Base-by-base conservation (phyloP, 2,888 invertebrate genomes). In the Tridacna crocea region DNA sequence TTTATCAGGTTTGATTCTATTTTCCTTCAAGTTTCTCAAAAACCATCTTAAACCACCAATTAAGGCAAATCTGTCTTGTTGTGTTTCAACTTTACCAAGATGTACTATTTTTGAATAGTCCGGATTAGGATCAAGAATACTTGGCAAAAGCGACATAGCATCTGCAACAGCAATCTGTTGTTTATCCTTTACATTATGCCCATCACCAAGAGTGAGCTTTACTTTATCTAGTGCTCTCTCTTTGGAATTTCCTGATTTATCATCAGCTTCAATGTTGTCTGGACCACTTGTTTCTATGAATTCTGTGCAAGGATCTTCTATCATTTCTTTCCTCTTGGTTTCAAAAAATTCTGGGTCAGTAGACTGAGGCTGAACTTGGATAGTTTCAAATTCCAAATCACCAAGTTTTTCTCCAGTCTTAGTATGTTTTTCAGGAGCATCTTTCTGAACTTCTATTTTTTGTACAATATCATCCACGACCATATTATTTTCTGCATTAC, bases 21-120 rank as follows among this genome's bases (percentile, higher is more conserved):
- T 95, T 0, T 93, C 92, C 80, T 96, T 94, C 98, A 99, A 98
- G 92, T 96, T 96, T 73, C 96, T 94, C 0, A 99, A 92, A 90
- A 98, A 96, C n/a, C 97, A 97, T 0, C 95, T 95, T 60, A 96
- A 95, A 0, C 98, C 98, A 24, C 99, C 99, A 58, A 98, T 94
- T 46, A 98, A 95, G n/a, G 90, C 88, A 11, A 94, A 88, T 22
- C 94, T 87, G 19, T 90, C 90, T 60, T 79, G 72, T 2, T 87
- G 78, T 19, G 47, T 46, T 46, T 68, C 73, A n/a, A 87, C 24
- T 24, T 72, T 36, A n/a, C 65, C 26, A 11, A 87, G 22, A 15
- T 80, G 63, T 4, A 85, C n/a, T 13, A 82, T 70, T 13, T 73
- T 58, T 10, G 61, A 55, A 26, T 76, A 65, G 36, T 82, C 74